Base-by-base conservation (phyloP, 1,140 invertebrate genomes). In the Pemphigus obesinymphae region DNA sequence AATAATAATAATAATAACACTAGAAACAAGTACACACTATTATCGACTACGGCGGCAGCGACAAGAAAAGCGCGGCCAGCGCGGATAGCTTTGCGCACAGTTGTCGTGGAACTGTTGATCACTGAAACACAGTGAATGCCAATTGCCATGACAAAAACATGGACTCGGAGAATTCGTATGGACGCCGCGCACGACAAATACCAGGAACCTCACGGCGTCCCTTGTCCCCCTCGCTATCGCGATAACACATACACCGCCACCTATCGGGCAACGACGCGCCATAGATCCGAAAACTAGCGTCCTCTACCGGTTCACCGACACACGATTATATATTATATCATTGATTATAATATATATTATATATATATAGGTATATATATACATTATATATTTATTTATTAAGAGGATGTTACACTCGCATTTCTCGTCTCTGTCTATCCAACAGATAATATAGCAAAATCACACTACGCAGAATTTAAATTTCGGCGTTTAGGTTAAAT, bases 31-130 rank as follows among this genome's bases (percentile, higher is more conserved):
- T 45, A 37, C 34, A 68, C 40, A 68, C n/a, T n/a, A 23, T 15
- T 26, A 23, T 23, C 2, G 66, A n/a, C n/a, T n/a, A n/a, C n/a
- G n/a, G n/a, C 66, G 66, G n/a, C 34, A 11, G 34, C 17, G 7
- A 13, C 31, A 55, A 48, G 29, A 53, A 50, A 23, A 40, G 40
- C 75, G 37, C 76, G 76, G 15, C 37, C 23, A 26, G 45, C 13
- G 55, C 34, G 37, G 55, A 29, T 45, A 10, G 20, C 55, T 20
- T 20, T 40, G 55, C 53, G 55, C 50, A 34, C 76, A 31, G 55
- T 31, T n/a, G 76, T 23, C 29, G 23, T 63, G 55, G 37, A 80
- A 80, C 76, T 80, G 76, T 80, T 80, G 76, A 80, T 63, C 53
- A 26, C 55, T 45, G 55, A n/a, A 80, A 80, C 17, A 40, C 31